A percentile compares a stretch with the other conserved stretches of the same genome.
phyloP scores from a whole-genome alignment of 2,113 vertebrate species.

The Eolophus roseicapilla region DNA sequence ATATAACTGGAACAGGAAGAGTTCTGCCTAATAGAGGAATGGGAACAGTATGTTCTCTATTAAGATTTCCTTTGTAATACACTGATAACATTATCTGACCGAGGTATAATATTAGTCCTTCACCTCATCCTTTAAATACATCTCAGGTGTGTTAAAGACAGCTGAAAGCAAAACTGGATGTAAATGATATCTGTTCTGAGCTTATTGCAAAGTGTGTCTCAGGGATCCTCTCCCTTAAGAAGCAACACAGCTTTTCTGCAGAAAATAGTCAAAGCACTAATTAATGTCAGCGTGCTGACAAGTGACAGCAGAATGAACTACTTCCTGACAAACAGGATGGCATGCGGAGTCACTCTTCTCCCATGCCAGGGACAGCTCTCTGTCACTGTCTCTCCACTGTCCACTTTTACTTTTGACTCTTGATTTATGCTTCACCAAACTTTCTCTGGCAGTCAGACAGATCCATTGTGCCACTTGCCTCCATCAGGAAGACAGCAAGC shows the following conservation, averaged over 20 bases:
- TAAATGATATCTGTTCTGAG: not conserved
- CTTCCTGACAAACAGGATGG: not conserved
- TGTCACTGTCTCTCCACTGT: not conserved
- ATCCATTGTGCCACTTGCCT: not conserved
- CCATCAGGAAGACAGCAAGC: not conserved
- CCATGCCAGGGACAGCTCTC: not conserved
- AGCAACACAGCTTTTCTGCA: not conserved
- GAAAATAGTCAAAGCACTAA: not conserved
- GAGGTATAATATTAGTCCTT: not conserved
- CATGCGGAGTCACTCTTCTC: not conserved
- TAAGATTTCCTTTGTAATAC: not conserved
- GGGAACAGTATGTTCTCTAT: not conserved
- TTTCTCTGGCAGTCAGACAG: not conserved
- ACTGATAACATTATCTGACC: not conserved
- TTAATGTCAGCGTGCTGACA: not conserved
- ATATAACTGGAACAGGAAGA: not conserved
- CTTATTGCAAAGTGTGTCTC: not conserved
- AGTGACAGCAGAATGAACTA: not conserved
- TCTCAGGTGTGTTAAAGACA: not conserved
- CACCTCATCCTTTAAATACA: not conserved
- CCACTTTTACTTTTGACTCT: not conserved
- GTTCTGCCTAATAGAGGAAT: not conserved
- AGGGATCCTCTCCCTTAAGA: not conserved
- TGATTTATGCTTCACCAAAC: not conserved
- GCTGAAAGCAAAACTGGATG: not conserved